Evolutionary conservation across 2,888 invertebrate genomes (phyloP), one percentile per base, ranked within the genome.

Genomic region (Hedychridium roseum): DNA sequence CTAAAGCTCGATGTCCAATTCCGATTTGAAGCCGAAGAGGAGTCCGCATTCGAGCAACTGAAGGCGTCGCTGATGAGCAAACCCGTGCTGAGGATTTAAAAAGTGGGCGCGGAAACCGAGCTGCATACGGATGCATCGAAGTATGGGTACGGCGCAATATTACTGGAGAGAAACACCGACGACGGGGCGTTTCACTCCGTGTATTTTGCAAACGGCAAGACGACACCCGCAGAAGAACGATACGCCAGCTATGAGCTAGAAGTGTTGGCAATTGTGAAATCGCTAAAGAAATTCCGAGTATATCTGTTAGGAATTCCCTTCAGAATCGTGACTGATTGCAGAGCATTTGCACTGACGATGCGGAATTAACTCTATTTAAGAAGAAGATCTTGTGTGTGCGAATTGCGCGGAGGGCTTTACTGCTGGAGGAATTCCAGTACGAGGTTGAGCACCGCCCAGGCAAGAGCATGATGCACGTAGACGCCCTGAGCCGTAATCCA

Each of bases 221-320:
- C 54, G 11, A 60, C 47, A 11, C 31, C 46, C 6, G 36, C 54
- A 1, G 61, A 63, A 42, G 36, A 31, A 21, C 53, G 39, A 31
- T 63, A 61, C 30, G 39, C 42, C 26, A 60, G 60, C 30, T 59
- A 53, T 30, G 58, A 63, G 32, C 39, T 56, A 5, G 63, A 64
- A 36, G 53, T 61, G 1, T 48, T 64, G 3, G 68, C 59, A 2
- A 45, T 67, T 2, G 38, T 66, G 6, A 57, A 45, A 20, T 55
- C 62, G 6, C 12, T 61, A 9, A 48, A 56, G 9, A 53, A 57
- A 26, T 64, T 66, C 21, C 38, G 60, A 15, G 52, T 60, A 3
- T 66, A 68, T 43, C 36, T 68, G n/a, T 30, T 58, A 5, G 65
- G 65, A 7, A 55, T 54, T 27, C 38, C 40, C 3, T 67, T 67